These are phyloP conservation scores for Tuta absoluta DNA, from an alignment of 2,888 invertebrate genomes.

Conservation along the genomic window DNA sequence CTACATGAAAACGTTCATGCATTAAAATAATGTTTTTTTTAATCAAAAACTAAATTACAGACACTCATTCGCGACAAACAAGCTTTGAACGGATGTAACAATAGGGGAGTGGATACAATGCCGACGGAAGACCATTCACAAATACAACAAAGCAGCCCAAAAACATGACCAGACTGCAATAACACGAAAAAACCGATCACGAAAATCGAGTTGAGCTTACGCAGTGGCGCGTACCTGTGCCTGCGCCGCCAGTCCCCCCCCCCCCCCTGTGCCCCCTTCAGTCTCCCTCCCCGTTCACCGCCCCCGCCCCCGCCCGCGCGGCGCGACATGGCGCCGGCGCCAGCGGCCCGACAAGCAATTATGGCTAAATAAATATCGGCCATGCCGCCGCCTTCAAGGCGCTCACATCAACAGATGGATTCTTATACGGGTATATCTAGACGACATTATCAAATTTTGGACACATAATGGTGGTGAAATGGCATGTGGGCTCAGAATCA, in stretches of 20 bases:
- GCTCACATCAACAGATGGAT: conserved; percentile 70
- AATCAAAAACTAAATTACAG: conserved; percentile 9
- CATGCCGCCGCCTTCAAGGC: conserved; percentile 71
- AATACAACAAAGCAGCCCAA: conserved; percentile 74
- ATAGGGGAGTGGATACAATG: conserved; percentile 18
- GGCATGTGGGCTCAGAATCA: conserved; percentile 60
- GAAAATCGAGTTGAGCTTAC: conserved; percentile 74
- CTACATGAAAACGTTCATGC: background rate
- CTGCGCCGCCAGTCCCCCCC: conserved; percentile 46
- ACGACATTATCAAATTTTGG: conserved; percentile 70
- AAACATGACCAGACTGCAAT: conserved; percentile 73
- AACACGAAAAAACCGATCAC: conserved; percentile 70
- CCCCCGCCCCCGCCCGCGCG: conserved; percentile 46
- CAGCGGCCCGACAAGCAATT: conserved; percentile 79
- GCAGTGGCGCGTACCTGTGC: conserved; percentile 71
- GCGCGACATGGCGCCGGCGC: conserved; percentile 79
- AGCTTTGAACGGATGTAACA: conserved; percentile 5
- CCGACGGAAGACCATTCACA: conserved; percentile 65
- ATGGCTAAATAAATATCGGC: conserved; percentile 81
- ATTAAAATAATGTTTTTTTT: background rate
- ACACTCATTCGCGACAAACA: conserved; percentile 15
- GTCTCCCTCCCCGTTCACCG: conserved; percentile 33
- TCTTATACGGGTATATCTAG: conserved; percentile 63
- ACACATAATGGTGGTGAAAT: conserved; percentile 60
- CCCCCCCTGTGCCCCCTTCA: conserved; percentile 33